Base-by-base conservation (phyloP, 2,113 vertebrate species). In the Pavo muticus region DNA sequence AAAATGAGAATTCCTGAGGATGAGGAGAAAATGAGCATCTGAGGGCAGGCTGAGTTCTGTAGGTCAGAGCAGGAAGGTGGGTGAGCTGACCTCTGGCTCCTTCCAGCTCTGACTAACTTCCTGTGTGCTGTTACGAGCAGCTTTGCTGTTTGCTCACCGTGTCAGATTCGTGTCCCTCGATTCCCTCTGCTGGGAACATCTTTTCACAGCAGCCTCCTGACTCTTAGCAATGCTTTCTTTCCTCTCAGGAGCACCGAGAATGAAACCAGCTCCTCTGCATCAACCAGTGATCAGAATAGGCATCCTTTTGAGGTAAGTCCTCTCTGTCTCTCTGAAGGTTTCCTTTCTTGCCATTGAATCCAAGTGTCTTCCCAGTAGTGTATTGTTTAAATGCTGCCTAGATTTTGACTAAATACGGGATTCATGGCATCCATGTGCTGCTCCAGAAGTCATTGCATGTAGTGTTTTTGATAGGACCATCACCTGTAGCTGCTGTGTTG, bases 301-400 rank as follows among this genome's bases (percentile, higher is more conserved):
- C 99, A 98, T 83, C 98, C 98, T 9, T 98, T 99, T 39, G 98
- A 99, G 98, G 99, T 96, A 25, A 95, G 30, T 67, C 68, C 48
- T 60, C 30, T 39, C 23, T 44, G 0, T 32, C 54, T 32, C 63
- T 65, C 54, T 52, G n/a, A 44, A 5, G 11, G 6, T 39, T 30
- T 65, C 4, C 52, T 84, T 73, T 27, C 69, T 69, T 75, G 70
- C 77, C 8, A 2, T 21, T 24, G 32, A n/a, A 20, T 39, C 15
- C 16, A 30, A 15, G 11, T 42, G 2, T 71, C 87, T 91, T 69
- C 84, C 71, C n/a, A 3, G 20, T 42, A 50, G 5, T 3, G 5
- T 5, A 0, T 70, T 30, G 69, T 39, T 61, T 6, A 75, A 82
- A 35, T 0, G 0, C 48, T 72, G 39, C 32, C 25, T 1, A 6